Conservation (phyloP, 2,113 vertebrate genomes). For the Donacobius atricapilla region DNA sequence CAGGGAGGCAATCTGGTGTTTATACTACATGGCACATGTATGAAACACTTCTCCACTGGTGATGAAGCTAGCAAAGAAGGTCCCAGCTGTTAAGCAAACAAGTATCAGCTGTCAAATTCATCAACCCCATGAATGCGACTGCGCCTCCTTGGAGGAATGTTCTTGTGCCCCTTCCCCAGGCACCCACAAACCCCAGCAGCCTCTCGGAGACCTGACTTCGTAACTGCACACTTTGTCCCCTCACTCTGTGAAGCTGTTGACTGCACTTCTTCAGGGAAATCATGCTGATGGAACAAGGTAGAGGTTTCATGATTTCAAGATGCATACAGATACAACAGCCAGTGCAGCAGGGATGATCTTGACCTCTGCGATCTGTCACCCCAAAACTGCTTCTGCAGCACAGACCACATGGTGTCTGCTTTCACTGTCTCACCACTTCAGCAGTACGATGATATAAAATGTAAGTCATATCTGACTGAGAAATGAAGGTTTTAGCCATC, state of each 20-base stretch:
- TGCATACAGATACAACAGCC: fast-evolving
- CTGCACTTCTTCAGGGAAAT: background rate
- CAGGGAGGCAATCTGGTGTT: conserved; percentile 29
- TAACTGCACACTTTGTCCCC: too few species aligned
- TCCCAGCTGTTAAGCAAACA: conserved; percentile 6
- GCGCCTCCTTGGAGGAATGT: background rate
- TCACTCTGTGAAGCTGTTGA: background rate
- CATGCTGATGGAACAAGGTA: background rate
- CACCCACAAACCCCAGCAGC: fast-evolving
- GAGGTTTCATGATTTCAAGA: background rate
- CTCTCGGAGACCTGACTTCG: background rate
- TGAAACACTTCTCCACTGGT: background rate
- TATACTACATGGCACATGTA: background rate
- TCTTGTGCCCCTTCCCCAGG: background rate
- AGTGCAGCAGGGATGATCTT: too few species aligned
- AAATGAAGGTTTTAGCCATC: background rate
- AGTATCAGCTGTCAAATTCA: background rate
- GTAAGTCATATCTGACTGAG: background rate
- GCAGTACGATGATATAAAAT: background rate
- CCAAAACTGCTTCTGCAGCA: background rate
- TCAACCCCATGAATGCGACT: background rate
- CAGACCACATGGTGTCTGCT: background rate
- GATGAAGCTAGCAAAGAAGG: background rate
- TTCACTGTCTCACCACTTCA: background rate
- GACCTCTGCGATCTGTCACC: background rate